phyloP scores from a whole-genome alignment of 2,113 vertebrate genomes.

The Dromiciops gliroides region DNA sequence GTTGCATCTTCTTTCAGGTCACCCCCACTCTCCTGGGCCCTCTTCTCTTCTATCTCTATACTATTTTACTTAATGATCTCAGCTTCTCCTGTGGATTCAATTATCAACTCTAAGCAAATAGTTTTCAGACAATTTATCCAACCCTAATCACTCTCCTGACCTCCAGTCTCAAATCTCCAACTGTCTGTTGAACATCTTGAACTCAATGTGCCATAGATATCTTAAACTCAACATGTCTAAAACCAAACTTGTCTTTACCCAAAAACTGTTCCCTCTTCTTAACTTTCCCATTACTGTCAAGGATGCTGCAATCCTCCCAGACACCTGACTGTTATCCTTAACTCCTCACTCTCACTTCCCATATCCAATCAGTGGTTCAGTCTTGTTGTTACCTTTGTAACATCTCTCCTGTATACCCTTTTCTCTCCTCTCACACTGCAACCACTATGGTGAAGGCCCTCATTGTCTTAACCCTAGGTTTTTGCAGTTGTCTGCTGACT shows the following conservation, averaged over 20 bases:
- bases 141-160: not conserved
- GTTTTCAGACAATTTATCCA: not conserved
- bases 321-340: not conserved
- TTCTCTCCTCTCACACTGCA: too few species aligned
- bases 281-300: not conserved
- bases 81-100: not conserved
- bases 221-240: not conserved
- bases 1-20: not conserved
- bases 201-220: not conserved
- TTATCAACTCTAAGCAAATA: not conserved
- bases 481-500: too few species aligned
- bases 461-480: too few species aligned
- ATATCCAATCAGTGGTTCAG: too few species aligned
- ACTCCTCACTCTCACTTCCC: not conserved
- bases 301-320: not conserved
- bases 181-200: not conserved
- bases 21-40: not conserved
- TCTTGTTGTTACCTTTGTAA: too few species aligned
- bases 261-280: not conserved
- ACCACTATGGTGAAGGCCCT: too few species aligned
- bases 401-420: too few species aligned
- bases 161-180: not conserved
- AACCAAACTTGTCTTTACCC: not conserved
- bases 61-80: not conserved
- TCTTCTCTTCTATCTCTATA: not conserved